Conservation (phyloP, 2,797 vertebrate species). For the Geotrypetes seraphini region DNA sequence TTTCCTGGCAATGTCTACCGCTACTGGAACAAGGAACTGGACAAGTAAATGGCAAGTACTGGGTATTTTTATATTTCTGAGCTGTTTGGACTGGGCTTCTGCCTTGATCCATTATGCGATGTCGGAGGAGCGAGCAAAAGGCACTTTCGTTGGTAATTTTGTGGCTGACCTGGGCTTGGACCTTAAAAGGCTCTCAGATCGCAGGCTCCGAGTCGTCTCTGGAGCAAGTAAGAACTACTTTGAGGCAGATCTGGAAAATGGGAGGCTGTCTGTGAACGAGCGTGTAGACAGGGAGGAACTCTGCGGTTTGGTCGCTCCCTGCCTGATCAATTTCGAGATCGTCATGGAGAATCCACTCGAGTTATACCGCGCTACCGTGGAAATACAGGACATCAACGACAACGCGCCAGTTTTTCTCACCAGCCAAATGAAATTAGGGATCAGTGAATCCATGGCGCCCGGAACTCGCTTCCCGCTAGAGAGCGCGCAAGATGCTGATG, state of each 20-base stretch:
- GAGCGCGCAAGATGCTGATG: slow-evolving; percentile 60
- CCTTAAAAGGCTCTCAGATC: slow-evolving; percentile 39
- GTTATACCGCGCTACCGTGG: slow-evolving; percentile 57
- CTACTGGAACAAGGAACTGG: too few species aligned
- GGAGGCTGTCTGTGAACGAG: slow-evolving; percentile 66
- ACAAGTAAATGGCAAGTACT: slow-evolving; percentile 58
- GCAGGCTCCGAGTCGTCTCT: slow-evolving; percentile 59
- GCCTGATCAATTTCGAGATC: slow-evolving; percentile 67
- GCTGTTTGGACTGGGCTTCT: slow-evolving; percentile 34
- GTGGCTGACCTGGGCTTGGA: slow-evolving; percentile 65
- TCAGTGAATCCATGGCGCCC: slow-evolving; percentile 49
- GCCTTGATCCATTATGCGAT: slow-evolving; percentile 70
- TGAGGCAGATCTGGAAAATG: slow-evolving; percentile 64
- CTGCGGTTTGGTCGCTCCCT: slow-evolving; percentile 55
- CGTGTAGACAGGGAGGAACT: slow-evolving; percentile 72
- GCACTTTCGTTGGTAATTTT: slow-evolving; percentile 67
- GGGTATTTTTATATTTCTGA: slow-evolving; percentile 54
- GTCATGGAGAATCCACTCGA: slow-evolving; percentile 73
- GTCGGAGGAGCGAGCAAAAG: slow-evolving; percentile 68
- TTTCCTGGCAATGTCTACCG: slow-evolving; percentile 50
- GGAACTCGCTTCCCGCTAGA: slow-evolving; percentile 61
- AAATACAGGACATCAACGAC: slow-evolving; percentile 74
- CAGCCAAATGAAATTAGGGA: slow-evolving; percentile 47
- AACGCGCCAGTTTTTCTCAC: slow-evolving; percentile 62
- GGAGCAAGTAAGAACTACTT: slow-evolving; percentile 59